These are phyloP conservation scores for Egretta garzetta DNA, from an alignment of 2,113 vertebrate genomes.

Conservation along the genomic window DNA sequence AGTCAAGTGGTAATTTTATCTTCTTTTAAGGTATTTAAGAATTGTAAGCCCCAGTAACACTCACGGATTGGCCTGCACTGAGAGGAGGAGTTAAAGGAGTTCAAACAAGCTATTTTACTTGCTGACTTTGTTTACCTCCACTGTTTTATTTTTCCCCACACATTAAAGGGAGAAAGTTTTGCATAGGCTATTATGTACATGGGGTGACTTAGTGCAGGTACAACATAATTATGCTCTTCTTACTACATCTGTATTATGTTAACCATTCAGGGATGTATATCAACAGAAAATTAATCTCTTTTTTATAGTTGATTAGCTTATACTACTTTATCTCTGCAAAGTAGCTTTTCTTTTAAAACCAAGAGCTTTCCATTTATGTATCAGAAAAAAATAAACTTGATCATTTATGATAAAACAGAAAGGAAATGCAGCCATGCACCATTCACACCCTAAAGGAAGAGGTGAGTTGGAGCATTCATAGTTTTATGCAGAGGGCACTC, in stretches of 20 bases:
- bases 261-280: not conserved
- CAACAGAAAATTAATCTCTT: not conserved
- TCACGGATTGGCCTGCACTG: not conserved
- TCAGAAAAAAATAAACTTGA: not conserved
- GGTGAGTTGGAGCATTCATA: not conserved
- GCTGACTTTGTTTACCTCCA: not conserved
- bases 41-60: not conserved
- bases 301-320: not conserved
- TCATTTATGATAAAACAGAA: not conserved
- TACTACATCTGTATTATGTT: not conserved
- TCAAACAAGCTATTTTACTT: not conserved
- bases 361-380: not conserved
- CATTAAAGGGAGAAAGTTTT: not conserved
- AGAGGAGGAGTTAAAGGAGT: not conserved
- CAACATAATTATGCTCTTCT: not conserved
- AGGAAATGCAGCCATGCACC: not conserved
- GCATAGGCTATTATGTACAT: not conserved
- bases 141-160: not conserved
- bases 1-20: conserved; percentile 6
- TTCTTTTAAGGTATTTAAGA: not conserved
- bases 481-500: not conserved
- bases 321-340: not conserved
- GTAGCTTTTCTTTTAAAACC: not conserved
- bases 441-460: not conserved
- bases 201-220: not conserved